phyloP scores from a whole-genome alignment of 1,140 invertebrate genomes.

The Phthorimaea operculella region DNA sequence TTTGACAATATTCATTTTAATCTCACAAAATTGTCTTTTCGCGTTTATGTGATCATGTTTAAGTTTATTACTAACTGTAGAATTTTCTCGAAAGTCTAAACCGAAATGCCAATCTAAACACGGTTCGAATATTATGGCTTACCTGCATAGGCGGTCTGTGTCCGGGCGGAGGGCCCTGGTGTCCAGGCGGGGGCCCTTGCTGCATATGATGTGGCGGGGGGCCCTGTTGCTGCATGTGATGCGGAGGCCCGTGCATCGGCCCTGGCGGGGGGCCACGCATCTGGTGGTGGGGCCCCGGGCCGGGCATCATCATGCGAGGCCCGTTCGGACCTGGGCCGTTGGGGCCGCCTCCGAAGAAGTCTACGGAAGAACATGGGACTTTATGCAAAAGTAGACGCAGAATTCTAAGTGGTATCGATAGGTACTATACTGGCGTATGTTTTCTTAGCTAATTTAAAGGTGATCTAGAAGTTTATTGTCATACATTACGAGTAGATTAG shows the following conservation, averaged over 20 bases:
- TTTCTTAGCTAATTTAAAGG: too few species aligned
- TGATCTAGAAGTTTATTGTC: too few species aligned
- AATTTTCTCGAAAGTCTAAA: too few species aligned
- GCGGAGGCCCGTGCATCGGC: conserved; percentile 53
- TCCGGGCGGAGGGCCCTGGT: conserved; percentile 64
- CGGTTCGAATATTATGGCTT: too few species aligned
- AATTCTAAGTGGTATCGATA: background rate
- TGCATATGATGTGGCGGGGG: conserved; percentile 59
- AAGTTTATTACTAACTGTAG: too few species aligned
- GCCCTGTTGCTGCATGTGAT: conserved; percentile 55
- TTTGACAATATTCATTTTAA: too few species aligned
- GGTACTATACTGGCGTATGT: too few species aligned
- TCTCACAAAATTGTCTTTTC: too few species aligned
- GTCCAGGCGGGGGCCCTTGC: conserved; percentile 58
- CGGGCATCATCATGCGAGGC: conserved; percentile 60
- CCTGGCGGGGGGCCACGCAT: conserved; percentile 59
- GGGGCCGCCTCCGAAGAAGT: conserved; percentile 57
- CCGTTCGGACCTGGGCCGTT: conserved; percentile 55
- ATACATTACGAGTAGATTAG: too few species aligned
- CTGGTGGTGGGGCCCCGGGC: conserved; percentile 51
- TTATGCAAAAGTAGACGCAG: background rate
- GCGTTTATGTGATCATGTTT: too few species aligned
- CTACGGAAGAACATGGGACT: conserved; percentile 14
- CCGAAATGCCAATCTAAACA: too few species aligned
- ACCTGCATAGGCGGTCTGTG: conserved; percentile 79